These are phyloP conservation scores for Abscondita cerata DNA, from an alignment of 2,888 invertebrate genomes.

Conservation along the genomic window DNA sequence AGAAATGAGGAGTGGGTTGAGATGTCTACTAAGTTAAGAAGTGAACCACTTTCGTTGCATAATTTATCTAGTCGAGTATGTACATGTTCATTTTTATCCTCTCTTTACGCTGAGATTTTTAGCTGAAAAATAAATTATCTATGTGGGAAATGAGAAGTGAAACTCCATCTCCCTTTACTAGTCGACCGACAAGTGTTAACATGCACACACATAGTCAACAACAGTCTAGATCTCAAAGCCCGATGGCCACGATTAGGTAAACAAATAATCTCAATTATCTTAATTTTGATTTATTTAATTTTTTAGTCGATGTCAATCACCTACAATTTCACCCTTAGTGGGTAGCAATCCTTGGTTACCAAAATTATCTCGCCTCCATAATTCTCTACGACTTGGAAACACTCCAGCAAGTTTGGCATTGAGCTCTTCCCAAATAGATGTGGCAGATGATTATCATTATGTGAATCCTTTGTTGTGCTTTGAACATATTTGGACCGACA, in stretches of 20 bases:
- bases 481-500: conserved; percentile 91
- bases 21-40: conserved; percentile 45
- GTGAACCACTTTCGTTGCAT: conserved; percentile 40
- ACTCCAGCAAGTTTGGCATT: conserved; percentile 44
- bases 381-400: conserved; percentile 39
- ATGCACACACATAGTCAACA: conserved; percentile 48
- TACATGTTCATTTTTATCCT: neutral
- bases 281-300: too few species aligned
- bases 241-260: conserved; percentile 62
- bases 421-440: conserved; percentile 56
- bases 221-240: conserved; percentile 61
- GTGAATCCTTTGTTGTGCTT: conserved; percentile 83
- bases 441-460: conserved; percentile 48
- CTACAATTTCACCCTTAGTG: conserved; percentile 50
- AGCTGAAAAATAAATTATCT: conserved; percentile 52
- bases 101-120: too few species aligned
- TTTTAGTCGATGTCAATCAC: conserved; percentile 62
- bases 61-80: conserved; percentile 42
- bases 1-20: conserved; percentile 69
- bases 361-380: conserved; percentile 48
- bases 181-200: conserved; percentile 43
- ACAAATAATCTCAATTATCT: conserved; percentile 3
- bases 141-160: conserved; percentile 51
- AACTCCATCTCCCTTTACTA: conserved; percentile 48
- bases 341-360: conserved; percentile 49